Percentiles rank a stretch among this genome's conserved stretches.
These are phyloP conservation scores for Eurystomus gularis DNA, from an alignment of 2,113 vertebrate species.

Conservation along the genomic window DNA sequence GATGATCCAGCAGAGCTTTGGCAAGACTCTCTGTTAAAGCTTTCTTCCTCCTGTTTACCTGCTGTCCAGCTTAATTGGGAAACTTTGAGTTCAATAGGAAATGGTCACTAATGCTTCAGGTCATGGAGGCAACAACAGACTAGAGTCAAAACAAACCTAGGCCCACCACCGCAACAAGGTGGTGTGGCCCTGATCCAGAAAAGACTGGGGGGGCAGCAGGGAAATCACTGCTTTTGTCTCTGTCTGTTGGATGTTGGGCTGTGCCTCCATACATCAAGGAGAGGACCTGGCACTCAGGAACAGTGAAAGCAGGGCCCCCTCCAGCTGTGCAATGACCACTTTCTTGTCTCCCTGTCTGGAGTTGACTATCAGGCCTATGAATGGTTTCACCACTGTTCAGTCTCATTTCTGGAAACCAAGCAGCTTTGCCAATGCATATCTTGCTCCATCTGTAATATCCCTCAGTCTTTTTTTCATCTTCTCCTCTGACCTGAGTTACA, in stretches of 20 bases:
- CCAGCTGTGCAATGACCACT: neutral
- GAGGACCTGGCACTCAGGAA: neutral
- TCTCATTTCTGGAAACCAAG: neutral
- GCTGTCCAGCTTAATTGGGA: slow-evolving; percentile 12
- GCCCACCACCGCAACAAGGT: neutral
- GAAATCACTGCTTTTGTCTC: neutral
- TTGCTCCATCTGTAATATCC: neutral
- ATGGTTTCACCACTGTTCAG: neutral
- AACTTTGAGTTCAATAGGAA: slow-evolving; percentile 45
- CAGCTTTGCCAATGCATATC: neutral
- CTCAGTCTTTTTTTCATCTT: neutral
- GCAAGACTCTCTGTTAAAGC: slow-evolving; percentile 40
- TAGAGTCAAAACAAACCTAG: slow-evolving; percentile 33
- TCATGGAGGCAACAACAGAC: neutral
- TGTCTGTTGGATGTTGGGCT: neutral
- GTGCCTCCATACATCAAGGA: accelerated
- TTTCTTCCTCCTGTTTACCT: slow-evolving; percentile 58
- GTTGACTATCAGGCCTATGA: neutral
- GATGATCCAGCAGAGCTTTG: slow-evolving; percentile 52
- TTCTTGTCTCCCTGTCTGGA: neutral
- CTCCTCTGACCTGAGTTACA: neutral
- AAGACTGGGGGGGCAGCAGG: too few relatives aligned
- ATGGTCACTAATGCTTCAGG: slow-evolving; percentile 20
- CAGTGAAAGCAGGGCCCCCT: neutral
- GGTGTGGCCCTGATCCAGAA: neutral